A percentile compares a stretch with the other conserved stretches of the same genome.
These are phyloP conservation scores for Drosophila subobscura DNA, from an alignment of 1,140 invertebrate species.

Conservation along the genomic window DNA sequence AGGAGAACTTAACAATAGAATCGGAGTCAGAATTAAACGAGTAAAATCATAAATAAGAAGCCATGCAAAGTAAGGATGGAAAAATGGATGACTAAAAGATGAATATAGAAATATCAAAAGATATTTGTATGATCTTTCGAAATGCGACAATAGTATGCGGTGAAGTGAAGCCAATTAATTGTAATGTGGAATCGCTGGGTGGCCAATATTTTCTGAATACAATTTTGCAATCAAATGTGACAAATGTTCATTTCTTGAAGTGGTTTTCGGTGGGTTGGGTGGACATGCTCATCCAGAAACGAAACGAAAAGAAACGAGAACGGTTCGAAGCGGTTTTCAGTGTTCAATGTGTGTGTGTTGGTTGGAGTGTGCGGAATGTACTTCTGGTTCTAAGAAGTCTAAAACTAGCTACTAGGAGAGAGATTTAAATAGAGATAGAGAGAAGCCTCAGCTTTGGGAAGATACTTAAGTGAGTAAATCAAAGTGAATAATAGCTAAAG, in stretches of 20 bases:
- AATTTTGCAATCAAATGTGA: slow-evolving; percentile 21
- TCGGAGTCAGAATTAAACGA: slow-evolving; percentile 31
- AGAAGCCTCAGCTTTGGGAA: slow-evolving; percentile 28
- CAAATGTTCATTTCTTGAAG: slow-evolving; percentile 7
- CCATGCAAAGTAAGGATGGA: slow-evolving; percentile 65
- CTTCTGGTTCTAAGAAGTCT: slow-evolving; percentile 16
- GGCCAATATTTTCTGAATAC: slow-evolving; percentile 22
- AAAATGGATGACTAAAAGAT: slow-evolving; percentile 29
- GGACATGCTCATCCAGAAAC: slow-evolving; percentile 46
- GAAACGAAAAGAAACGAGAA: slow-evolving; percentile 11
- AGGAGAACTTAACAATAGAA: slow-evolving; percentile 35
- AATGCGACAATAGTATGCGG: not conserved
- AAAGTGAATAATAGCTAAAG: slow-evolving; percentile 38
- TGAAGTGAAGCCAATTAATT: slow-evolving; percentile 54
- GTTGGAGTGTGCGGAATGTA: slow-evolving; percentile 14
- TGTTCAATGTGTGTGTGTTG: slow-evolving; percentile 24
- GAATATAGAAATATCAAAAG: no score
- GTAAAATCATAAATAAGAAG: slow-evolving; percentile 66
- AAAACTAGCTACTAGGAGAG: slow-evolving; percentile 21
- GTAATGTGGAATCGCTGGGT: slow-evolving; percentile 40
- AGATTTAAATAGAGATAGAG: slow-evolving; percentile 19
- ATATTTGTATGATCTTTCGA: slow-evolving; percentile 6
- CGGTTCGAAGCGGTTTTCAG: slow-evolving; percentile 27
- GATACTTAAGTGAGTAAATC: slow-evolving; percentile 13
- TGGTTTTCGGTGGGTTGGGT: slow-evolving; percentile 32